These are phyloP conservation scores for Dryomyza anilis DNA, from an alignment of 2,888 invertebrate species.

Conservation along the genomic window DNA sequence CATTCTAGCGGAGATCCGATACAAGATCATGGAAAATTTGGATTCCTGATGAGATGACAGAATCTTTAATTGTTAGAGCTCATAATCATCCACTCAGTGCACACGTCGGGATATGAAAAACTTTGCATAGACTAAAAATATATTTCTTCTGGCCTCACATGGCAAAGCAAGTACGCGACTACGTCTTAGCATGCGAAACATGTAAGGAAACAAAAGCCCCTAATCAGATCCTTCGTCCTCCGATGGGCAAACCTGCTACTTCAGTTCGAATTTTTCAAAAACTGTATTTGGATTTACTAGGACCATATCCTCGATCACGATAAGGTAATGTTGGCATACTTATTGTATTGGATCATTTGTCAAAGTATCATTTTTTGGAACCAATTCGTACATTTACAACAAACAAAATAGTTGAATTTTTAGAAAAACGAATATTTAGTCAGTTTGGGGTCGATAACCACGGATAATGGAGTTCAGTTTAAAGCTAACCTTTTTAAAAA, in stretches of 20 bases:
- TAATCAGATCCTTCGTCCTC: constrained; percentile 1
- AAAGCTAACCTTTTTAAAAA: background rate
- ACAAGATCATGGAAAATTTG: constrained; percentile 25
- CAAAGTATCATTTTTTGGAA: constrained; percentile 22
- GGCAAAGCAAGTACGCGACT: no score
- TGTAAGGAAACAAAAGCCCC: constrained; percentile 6
- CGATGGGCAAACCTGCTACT: background rate
- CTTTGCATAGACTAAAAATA: background rate
- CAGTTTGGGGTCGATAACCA: constrained; percentile 2
- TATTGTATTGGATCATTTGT: constrained; percentile 17
- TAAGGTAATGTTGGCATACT: constrained; percentile 11
- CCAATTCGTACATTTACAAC: constrained; percentile 2
- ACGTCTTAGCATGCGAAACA: no score
- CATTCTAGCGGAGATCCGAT: background rate
- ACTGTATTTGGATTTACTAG: constrained; percentile 10
- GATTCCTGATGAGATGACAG: constrained; percentile 4
- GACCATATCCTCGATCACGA: constrained; percentile 6
- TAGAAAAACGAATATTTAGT: constrained; percentile 2
- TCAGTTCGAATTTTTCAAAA: constrained; percentile 6
- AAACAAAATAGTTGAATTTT: background rate
- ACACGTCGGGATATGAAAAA: constrained; percentile 1
- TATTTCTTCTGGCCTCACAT: no score
- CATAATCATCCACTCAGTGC: background rate
- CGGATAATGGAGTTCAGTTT: constrained; percentile 15
- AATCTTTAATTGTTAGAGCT: no score